Percentiles rank a stretch among this genome's conserved stretches.
These are phyloP conservation scores for Amniataba percoides DNA, from an alignment of 2,797 vertebrate genomes.

Conservation along the genomic window DNA sequence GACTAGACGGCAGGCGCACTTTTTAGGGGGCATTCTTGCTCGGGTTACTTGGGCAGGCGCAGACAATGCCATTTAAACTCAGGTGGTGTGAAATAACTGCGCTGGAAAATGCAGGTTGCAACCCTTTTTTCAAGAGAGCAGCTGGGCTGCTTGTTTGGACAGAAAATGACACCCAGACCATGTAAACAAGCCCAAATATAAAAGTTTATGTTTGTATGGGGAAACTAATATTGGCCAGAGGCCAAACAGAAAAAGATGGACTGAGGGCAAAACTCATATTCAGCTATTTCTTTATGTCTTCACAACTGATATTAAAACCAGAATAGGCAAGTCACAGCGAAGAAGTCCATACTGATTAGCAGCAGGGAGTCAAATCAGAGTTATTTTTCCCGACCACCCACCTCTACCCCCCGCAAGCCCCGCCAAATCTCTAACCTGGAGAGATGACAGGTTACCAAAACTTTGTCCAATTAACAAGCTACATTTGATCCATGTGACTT, in stretches of 20 bases:
- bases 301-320: background rate
- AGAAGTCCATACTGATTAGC: constrained; percentile 44
- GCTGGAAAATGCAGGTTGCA: background rate
- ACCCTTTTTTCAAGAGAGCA: constrained; percentile 5
- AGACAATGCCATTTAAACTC: constrained; percentile 28
- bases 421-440: constrained; percentile 59
- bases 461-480: constrained; percentile 68
- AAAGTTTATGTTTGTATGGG: background rate
- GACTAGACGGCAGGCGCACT: background rate
- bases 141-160: background rate
- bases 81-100: constrained; percentile 27
- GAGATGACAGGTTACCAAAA: constrained; percentile 63
- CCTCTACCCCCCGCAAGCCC: constrained; percentile 47
- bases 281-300: constrained; percentile 2
- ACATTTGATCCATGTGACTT: constrained; percentile 57
- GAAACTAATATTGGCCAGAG: background rate
- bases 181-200: constrained; percentile 16
- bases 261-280: constrained; percentile 10
- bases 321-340: constrained; percentile 6
- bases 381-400: constrained; percentile 47
- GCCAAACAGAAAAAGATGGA: background rate
- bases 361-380: constrained; percentile 42
- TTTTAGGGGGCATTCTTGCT: constrained; percentile 1
- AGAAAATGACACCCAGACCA: background rate
- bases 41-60: constrained; percentile 14